These are phyloP conservation scores for Parasteatoda tepidariorum DNA, from an alignment of 1,140 invertebrate genomes.

Conservation along the genomic window DNA sequence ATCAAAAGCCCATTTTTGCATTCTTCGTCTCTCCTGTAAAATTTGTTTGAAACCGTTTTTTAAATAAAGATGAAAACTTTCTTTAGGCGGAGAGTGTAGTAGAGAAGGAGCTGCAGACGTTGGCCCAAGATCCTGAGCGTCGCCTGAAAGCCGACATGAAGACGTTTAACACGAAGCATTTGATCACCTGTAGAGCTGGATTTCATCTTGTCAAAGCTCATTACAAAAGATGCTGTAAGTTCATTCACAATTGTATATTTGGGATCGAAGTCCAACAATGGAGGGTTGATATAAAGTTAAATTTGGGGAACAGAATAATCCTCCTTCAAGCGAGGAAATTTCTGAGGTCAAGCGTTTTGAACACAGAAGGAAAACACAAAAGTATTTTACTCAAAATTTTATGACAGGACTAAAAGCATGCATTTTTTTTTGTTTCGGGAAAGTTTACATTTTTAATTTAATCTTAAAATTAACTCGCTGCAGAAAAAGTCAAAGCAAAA, in stretches of 20 bases:
- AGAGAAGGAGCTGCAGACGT: background rate
- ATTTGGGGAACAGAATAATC: too few species aligned
- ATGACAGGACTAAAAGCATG: too few species aligned
- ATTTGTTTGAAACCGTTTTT: background rate
- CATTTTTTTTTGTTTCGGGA: too few species aligned
- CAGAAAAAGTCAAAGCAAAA: too few species aligned
- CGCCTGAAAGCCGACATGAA: slow-evolving; percentile 32
- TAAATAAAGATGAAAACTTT: background rate
- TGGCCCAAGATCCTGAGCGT: background rate
- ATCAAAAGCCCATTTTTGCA: background rate
- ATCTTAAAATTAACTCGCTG: too few species aligned
- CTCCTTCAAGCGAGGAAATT: too few species aligned
- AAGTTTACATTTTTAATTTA: too few species aligned
- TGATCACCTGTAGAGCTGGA: slow-evolving; percentile 27
- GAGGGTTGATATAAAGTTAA: too few species aligned
- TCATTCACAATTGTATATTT: background rate
- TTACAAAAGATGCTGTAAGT: slow-evolving; percentile 46
- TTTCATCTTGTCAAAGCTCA: slow-evolving; percentile 35
- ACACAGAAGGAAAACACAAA: too few species aligned
- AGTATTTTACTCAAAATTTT: too few species aligned
- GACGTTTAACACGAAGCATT: slow-evolving; percentile 24
- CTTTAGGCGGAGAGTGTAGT: slow-evolving; percentile 32
- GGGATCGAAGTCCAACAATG: too few species aligned
- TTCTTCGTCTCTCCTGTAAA: background rate
- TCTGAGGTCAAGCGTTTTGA: too few species aligned